phyloP scores from a whole-genome alignment of 2,113 vertebrate genomes.

The Hucho hucho region DNA sequence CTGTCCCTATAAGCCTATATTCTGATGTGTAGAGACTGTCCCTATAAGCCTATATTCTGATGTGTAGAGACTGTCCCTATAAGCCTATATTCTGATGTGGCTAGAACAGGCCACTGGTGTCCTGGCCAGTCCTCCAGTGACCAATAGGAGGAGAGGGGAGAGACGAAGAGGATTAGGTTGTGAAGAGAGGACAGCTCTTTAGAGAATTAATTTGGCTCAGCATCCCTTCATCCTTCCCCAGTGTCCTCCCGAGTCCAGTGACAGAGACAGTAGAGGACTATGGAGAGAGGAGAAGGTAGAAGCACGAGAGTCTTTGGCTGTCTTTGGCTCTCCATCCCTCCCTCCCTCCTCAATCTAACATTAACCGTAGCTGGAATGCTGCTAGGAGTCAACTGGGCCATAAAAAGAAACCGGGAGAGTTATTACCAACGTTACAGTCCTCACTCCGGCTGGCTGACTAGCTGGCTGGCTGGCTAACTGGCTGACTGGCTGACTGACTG shows the following conservation, averaged over 20 bases:
- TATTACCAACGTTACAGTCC: slow-evolving; percentile 51
- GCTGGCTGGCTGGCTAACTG: too few species aligned
- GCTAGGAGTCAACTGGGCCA: slow-evolving; percentile 63
- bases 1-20: too few species aligned
- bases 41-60: too few species aligned
- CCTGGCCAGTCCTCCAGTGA: neutral
- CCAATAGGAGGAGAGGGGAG: neutral
- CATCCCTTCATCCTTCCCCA: too few species aligned
- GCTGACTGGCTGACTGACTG: slow-evolving; percentile 54
- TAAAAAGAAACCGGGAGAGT: slow-evolving; percentile 73
- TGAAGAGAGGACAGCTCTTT: slow-evolving; percentile 63
- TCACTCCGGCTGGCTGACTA: slow-evolving; percentile 59
- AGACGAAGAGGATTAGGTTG: slow-evolving; percentile 27
- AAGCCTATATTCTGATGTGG: too few species aligned
- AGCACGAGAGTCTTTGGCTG: too few species aligned
- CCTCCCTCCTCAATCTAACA: slow-evolving; percentile 63
- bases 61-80: too few species aligned
- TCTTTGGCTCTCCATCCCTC: slow-evolving; percentile 52
- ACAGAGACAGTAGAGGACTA: too few species aligned
- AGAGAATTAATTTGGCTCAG: slow-evolving; percentile 14
- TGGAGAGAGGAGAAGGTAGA: too few species aligned
- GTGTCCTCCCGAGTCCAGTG: too few species aligned
- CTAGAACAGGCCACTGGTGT: too few species aligned
- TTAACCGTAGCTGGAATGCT: slow-evolving; percentile 68
- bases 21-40: too few species aligned